A percentile compares a stretch with the other conserved stretches of the same genome.
phyloP scores from a whole-genome alignment of 2,113 vertebrate species.

The Sula dactylatra region DNA sequence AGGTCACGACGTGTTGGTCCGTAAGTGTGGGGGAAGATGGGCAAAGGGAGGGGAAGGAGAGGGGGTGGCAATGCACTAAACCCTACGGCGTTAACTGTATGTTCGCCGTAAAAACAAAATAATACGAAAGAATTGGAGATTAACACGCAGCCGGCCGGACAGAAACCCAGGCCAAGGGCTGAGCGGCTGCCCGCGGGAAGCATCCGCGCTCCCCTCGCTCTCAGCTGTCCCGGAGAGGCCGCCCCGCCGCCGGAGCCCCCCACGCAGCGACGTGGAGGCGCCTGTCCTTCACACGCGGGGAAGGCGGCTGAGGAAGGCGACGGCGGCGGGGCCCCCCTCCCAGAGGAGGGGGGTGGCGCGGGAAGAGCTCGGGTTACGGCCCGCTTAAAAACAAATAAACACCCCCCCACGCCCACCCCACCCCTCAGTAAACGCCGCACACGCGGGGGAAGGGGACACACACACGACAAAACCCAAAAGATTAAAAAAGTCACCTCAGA shows the following conservation, averaged over 20 bases:
- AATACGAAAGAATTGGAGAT: background rate
- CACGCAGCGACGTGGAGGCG: background rate
- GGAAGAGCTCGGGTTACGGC: background rate
- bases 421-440: background rate
- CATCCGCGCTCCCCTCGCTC: background rate
- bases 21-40: background rate
- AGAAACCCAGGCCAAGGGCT: background rate
- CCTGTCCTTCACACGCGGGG: background rate
- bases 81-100: background rate
- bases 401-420: no score
- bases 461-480: background rate
- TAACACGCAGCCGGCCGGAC: background rate
- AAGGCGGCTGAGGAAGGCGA: background rate
- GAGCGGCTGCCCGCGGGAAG: background rate
- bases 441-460: no score
- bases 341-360: no score
- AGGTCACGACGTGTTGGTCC: background rate
- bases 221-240: background rate
- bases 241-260: background rate
- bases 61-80: background rate
- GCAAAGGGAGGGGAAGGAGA: background rate
- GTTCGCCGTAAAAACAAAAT: background rate
- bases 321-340: background rate
- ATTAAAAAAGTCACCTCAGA: background rate
- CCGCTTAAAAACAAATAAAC: background rate